A percentile compares a stretch with the other conserved stretches of the same genome.
Evolutionary conservation across 2,113 vertebrate genomes (phyloP).

Genomic region (Emydocephalus ijimae): DNA sequence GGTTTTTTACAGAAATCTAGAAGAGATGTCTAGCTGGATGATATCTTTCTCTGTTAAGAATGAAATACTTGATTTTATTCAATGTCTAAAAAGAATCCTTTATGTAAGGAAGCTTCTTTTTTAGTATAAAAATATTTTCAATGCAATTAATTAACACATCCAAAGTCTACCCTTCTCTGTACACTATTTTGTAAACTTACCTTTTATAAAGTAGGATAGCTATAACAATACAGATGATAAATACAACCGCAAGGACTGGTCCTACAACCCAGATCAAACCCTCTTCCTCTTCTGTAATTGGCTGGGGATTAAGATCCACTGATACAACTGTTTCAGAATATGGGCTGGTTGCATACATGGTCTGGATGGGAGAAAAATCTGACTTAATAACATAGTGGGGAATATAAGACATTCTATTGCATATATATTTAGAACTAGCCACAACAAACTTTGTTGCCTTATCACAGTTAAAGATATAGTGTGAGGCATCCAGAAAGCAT

Average conservation of each 20-base stretch:
- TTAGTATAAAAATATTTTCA: neutral
- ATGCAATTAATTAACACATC: neutral
- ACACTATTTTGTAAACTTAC: constrained; percentile 70
- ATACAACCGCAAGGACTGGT: constrained; percentile 95
- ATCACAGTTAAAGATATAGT: neutral
- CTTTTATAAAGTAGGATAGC: constrained; percentile 99
- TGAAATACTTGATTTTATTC: neutral
- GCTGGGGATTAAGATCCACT: constrained; percentile 91
- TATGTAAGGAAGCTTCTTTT: neutral
- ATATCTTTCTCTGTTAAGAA: neutral
- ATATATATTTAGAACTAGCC: neutral
- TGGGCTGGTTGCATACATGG: constrained; percentile 96
- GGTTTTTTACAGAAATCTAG: neutral
- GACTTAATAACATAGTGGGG: constrained; percentile 14
- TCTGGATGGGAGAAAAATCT: constrained; percentile 69
- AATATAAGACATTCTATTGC: neutral
- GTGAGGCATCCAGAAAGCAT: no score
- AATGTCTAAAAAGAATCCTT: neutral
- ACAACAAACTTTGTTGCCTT: neutral
- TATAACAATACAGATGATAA: constrained; percentile 99
- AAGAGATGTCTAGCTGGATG: neutral
- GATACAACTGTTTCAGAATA: constrained; percentile 96
- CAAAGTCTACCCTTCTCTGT: neutral
- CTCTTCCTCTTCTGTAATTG: constrained; percentile 98
- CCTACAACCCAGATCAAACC: constrained; percentile 98